phyloP scores from a whole-genome alignment of 2,113 vertebrate species.

The Zootoca vivipara region DNA sequence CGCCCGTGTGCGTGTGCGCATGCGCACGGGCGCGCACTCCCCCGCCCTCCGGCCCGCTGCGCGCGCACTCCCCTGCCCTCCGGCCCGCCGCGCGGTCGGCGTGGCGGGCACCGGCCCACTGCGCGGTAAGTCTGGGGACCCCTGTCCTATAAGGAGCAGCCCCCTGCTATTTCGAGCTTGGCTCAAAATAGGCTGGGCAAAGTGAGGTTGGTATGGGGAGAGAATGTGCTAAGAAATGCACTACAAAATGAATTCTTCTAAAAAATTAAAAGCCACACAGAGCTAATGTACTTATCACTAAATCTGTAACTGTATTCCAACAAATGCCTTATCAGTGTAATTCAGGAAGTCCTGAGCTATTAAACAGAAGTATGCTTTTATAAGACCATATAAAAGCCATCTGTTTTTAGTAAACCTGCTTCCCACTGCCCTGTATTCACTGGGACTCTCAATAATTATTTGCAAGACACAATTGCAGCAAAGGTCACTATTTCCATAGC shows the following conservation, averaged over 20 bases:
- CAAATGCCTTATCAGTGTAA: not conserved
- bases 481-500: not conserved
- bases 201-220: not conserved
- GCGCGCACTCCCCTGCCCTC: too few relatives aligned
- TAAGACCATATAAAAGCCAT: not conserved
- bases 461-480: not conserved
- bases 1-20: too few relatives aligned
- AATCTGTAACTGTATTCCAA: not conserved
- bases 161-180: not conserved
- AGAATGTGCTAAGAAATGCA: not conserved
- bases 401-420: not conserved
- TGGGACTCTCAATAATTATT: not conserved
- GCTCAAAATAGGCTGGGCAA: not conserved
- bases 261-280: slow-evolving; percentile 1
- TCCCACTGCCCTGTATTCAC: not conserved
- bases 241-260: not conserved
- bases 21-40: too few relatives aligned
- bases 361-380: not conserved
- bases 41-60: too few relatives aligned
- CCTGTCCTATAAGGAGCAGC: not conserved
- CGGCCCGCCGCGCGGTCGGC: too few relatives aligned
- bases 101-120: too few relatives aligned
- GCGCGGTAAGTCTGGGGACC: too few relatives aligned
- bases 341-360: not conserved
- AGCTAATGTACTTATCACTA: not conserved